Percentiles rank a stretch among this genome's conserved stretches.
Conservation (phyloP, 2,797 vertebrate genomes). For the Phalanger gymnotis region DNA sequence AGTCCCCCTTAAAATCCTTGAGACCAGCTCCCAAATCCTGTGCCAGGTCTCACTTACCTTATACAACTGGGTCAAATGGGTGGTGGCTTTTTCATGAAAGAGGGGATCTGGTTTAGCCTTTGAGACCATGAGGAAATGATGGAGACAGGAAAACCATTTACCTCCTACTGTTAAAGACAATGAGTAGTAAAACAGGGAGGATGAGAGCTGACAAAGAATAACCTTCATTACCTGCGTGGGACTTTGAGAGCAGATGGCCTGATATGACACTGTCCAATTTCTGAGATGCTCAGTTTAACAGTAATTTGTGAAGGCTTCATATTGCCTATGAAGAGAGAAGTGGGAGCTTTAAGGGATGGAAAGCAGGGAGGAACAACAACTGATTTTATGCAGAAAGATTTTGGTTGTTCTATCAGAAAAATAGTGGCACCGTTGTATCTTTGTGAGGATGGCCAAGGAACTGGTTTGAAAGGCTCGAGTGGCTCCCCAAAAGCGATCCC, state of each 20-base stretch:
- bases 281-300: slow-evolving; percentile 41
- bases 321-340: slow-evolving; percentile 37
- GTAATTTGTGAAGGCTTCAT: slow-evolving; percentile 49
- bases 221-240: slow-evolving; percentile 28
- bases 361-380: slow-evolving; percentile 37
- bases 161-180: slow-evolving; percentile 55
- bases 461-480: slow-evolving; percentile 45
- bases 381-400: slow-evolving; percentile 26
- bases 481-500: neutral
- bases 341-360: slow-evolving; percentile 20
- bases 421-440: neutral
- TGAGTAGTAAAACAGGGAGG: slow-evolving; percentile 5
- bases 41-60: slow-evolving; percentile 13
- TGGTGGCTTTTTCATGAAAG: slow-evolving; percentile 33
- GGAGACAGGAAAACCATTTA: slow-evolving; percentile 38
- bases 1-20: neutral
- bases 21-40: neutral
- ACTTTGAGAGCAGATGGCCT: slow-evolving; percentile 21
- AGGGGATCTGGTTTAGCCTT: slow-evolving; percentile 41
- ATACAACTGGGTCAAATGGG: slow-evolving; percentile 28
- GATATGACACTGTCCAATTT: neutral
- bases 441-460: slow-evolving; percentile 51
- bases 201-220: neutral
- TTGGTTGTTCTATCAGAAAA: slow-evolving; percentile 29
- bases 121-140: slow-evolving; percentile 6